Conservation (phyloP, 2,888 invertebrate species). For the Agriopis aurantiaria region DNA sequence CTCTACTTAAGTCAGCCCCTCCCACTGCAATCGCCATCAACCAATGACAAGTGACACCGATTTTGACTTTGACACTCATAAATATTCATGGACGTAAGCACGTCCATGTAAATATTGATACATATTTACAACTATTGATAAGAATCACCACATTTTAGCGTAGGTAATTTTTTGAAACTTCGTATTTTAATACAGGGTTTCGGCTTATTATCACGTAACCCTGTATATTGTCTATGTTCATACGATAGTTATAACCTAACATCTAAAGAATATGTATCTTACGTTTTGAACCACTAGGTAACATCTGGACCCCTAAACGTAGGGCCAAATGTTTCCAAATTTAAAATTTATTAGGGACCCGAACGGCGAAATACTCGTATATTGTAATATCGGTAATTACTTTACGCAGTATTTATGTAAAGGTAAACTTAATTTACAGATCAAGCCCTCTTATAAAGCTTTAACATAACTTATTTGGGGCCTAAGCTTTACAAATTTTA, state of each 20-base stretch:
- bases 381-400: conserved; percentile 53
- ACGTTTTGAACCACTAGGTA: conserved; percentile 49
- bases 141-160: too few relatives aligned
- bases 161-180: too few relatives aligned
- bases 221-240: too few relatives aligned
- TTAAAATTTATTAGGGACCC: conserved; percentile 69
- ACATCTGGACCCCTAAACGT: conserved; percentile 63
- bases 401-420: conserved; percentile 48
- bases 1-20: too few relatives aligned
- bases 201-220: too few relatives aligned
- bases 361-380: conserved; percentile 51
- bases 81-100: too few relatives aligned
- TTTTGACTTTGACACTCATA: too few relatives aligned
- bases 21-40: too few relatives aligned
- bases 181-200: too few relatives aligned
- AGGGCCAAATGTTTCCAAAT: conserved; percentile 68
- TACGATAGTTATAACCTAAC: background rate
- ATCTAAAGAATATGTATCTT: conserved; percentile 30
- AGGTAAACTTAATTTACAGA: conserved; percentile 47
- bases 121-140: too few relatives aligned
- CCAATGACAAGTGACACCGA: too few relatives aligned
- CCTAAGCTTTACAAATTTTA: conserved; percentile 35
- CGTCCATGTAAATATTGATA: too few relatives aligned
- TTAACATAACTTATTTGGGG: conserved; percentile 39
- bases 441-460: conserved; percentile 43